Percentiles rank a stretch among this genome's conserved stretches.
These are phyloP conservation scores for Heloderma charlesbogerti DNA, from an alignment of 2,113 vertebrate species.

Conservation along the genomic window DNA sequence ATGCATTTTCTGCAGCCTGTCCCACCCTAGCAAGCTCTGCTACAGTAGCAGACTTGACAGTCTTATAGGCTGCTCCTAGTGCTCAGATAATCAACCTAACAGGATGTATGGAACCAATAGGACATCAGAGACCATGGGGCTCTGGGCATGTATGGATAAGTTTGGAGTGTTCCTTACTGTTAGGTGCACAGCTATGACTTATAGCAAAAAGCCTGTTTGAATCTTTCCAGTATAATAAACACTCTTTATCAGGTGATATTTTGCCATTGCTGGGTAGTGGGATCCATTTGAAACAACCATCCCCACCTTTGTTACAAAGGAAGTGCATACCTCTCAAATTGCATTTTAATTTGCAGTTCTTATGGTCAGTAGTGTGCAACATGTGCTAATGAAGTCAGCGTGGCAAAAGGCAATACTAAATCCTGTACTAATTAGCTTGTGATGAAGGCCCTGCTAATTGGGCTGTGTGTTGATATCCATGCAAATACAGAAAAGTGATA, in stretches of 20 bases:
- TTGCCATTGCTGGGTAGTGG: not conserved
- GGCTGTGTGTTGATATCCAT: not conserved
- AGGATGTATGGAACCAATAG: not conserved
- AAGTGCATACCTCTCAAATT: not conserved
- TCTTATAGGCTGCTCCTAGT: not conserved
- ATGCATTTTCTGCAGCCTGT: slow-evolving; percentile 2
- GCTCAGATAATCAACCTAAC: not conserved
- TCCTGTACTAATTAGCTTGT: not conserved
- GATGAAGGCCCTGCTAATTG: not conserved
- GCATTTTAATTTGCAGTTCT: slow-evolving; percentile 5
- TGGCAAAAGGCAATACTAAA: slow-evolving; percentile 7
- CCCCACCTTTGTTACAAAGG: not conserved
- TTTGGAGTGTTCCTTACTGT: not conserved
- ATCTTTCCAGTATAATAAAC: not conserved
- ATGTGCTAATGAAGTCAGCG: not conserved
- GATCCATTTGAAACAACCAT: not conserved
- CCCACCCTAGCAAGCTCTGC: not conserved
- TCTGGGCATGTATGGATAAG: not conserved
- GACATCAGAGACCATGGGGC: not conserved
- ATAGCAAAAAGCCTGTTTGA: not conserved
- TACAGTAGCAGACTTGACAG: not conserved
- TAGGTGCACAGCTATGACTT: not conserved
- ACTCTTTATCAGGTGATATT: not conserved
- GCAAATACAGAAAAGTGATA: not conserved
- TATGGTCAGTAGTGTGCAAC: not conserved